A percentile compares a stretch with the other conserved stretches of the same genome.
Evolutionary conservation across 2,797 vertebrate genomes (phyloP).

Genomic region (Bradypodion pumilum): DNA sequence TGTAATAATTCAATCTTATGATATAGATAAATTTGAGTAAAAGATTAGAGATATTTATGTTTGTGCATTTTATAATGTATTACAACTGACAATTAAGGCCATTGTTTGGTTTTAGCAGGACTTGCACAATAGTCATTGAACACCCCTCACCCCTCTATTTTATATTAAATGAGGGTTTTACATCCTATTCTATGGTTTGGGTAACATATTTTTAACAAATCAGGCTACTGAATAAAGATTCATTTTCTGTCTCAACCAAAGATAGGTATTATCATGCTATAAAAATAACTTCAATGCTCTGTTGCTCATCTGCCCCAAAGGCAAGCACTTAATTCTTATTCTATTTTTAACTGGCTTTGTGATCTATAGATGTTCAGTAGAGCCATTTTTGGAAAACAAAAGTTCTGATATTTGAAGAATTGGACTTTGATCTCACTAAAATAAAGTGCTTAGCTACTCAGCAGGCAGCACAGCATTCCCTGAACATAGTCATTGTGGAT

Average conservation of each 20-base stretch:
- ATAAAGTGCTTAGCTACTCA: slow-evolving; percentile 8
- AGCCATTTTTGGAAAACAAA: slow-evolving; percentile 23
- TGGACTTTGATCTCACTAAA: slow-evolving; percentile 10
- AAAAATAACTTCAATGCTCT: background rate
- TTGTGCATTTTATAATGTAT: background rate
- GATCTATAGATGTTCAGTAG: background rate
- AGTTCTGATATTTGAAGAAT: slow-evolving; percentile 23
- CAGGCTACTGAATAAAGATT: background rate
- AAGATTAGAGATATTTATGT: background rate
- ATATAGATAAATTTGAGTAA: background rate
- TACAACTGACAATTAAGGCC: background rate
- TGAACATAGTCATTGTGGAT: background rate
- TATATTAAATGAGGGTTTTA: background rate
- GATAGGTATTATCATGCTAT: background rate
- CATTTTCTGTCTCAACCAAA: background rate
- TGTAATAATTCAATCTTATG: background rate
- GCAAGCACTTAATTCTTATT: background rate
- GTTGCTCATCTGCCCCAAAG: slow-evolving; percentile 12
- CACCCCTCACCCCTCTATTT: background rate
- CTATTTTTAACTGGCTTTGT: slow-evolving; percentile 19
- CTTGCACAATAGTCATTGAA: background rate
- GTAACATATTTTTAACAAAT: background rate
- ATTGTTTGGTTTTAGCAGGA: background rate
- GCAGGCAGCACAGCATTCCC: slow-evolving; percentile 10
- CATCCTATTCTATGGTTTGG: background rate